Conservation (phyloP, 2,797 vertebrate genomes). For the Crotalus adamanteus region DNA sequence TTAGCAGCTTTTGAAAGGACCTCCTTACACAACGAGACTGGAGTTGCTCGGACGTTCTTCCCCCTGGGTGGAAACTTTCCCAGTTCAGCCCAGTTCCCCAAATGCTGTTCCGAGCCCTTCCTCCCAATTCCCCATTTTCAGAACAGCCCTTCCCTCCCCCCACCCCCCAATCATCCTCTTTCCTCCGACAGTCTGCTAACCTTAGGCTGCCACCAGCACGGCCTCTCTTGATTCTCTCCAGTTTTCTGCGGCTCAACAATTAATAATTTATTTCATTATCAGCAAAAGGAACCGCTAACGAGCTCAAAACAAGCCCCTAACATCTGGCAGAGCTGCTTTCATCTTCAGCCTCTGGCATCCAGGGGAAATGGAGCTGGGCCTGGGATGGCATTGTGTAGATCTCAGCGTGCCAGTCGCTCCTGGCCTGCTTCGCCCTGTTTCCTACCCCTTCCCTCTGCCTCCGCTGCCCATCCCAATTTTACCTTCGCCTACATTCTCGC, state of each 20-base stretch:
- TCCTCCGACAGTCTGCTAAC: neutral
- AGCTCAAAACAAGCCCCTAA: constrained; percentile 68
- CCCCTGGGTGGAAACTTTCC: neutral
- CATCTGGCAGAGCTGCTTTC: constrained; percentile 68
- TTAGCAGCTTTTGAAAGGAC: too few relatives aligned
- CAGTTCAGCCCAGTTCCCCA: neutral
- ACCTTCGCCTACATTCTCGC: neutral
- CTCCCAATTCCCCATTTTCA: neutral
- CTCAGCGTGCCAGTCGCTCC: neutral
- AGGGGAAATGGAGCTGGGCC: constrained; percentile 39
- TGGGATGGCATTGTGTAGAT: neutral
- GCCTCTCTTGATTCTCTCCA: constrained; percentile 29
- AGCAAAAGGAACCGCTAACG: constrained; percentile 59
- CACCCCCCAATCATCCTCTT: neutral
- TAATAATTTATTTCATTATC: constrained; percentile 70
- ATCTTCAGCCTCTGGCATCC: constrained; percentile 52
- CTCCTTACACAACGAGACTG: too few relatives aligned
- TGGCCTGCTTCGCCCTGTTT: neutral
- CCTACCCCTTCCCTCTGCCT: neutral
- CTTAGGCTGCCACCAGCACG: constrained; percentile 20
- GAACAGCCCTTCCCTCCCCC: neutral
- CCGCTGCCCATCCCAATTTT: accelerated
- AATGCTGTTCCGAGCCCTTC: neutral
- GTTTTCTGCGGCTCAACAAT: constrained; percentile 58
- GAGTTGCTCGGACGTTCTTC: neutral